Base-by-base conservation (phyloP, 2,888 invertebrate species). In the Idaea straminata region DNA sequence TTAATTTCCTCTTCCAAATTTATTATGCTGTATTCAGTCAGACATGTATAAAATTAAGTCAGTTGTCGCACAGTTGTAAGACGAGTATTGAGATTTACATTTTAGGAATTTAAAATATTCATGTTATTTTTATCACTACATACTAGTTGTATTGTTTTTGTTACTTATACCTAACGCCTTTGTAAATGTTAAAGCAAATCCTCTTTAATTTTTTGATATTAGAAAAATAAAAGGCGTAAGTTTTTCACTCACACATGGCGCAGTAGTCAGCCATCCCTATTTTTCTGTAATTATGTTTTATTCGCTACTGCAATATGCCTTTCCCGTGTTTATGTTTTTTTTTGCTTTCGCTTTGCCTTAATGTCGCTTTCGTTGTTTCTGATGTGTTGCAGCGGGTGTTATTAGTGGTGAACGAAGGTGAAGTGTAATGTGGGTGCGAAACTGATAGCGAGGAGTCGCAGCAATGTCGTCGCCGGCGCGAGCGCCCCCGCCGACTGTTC, bases 381-480 rank as follows among this genome's bases (percentile, higher is more conserved):
- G 82, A 86, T 88, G 76, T 91, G 89, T 92, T 92, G 86, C 92
- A 92, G 92, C 83, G 77, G 86, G 84, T 84, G 87, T 87, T 86
- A 83, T 80, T 89, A 89, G 88, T 86, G 89, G 83, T 80, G 84
- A 72, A 78, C 77, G 77, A 74, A 77, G 82, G 85, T 79, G 83
- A 79, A 75, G 85, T 83, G 87, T 89, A 87, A 84, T 79, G 83
- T 79, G 72, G 75, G 75, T 74, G 80, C 73, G 75, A 71, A 70
- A 76, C 74, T 82, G 81, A 73, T 86, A 84, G 82, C 82, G 82
- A 78, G 77, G 71, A 75, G 72, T 78, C 78, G 73, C 73, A 70
- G 76, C 74, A 75, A 90, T 91, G 90, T 89, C 89, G 73, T 89
- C 90, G 71, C 89, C 89, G 79, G 89, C 88, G 81, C 87, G 88